phyloP scores from a whole-genome alignment of 2,113 vertebrate genomes.

The Syngnathus scovelli region DNA sequence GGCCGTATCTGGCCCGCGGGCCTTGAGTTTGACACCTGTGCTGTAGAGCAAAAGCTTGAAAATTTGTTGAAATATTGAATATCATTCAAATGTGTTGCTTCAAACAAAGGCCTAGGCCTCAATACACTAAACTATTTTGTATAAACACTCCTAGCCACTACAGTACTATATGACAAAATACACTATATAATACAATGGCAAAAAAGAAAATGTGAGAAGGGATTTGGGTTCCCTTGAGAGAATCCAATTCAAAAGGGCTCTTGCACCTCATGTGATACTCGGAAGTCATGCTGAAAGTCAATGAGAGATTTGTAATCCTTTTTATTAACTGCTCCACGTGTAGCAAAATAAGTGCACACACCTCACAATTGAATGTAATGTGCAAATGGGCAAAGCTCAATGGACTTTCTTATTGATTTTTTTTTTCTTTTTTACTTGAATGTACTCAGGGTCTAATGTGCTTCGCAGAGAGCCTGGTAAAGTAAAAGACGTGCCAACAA shows the following conservation, averaged over 20 bases:
- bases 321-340: not conserved
- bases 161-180: not conserved
- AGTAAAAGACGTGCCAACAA: not conserved
- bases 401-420: not conserved
- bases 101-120: not conserved
- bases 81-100: too few species aligned
- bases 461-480: not conserved
- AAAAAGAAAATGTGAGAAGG: constrained; percentile 1
- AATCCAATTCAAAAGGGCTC: not conserved
- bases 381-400: not conserved
- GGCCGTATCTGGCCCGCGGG: too few species aligned
- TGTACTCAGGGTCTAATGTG: not conserved
- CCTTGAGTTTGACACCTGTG: too few species aligned
- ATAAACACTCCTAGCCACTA: not conserved
- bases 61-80: too few species aligned
- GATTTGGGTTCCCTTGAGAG: not conserved
- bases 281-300: not conserved
- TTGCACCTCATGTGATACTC: not conserved
- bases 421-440: not conserved
- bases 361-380: not conserved
- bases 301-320: not conserved
- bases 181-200: not conserved
- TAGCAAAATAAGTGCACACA: not conserved
- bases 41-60: too few species aligned
- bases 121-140: not conserved